Base-by-base conservation (phyloP, 2,797 vertebrate genomes). In the Falco columbarius region DNA sequence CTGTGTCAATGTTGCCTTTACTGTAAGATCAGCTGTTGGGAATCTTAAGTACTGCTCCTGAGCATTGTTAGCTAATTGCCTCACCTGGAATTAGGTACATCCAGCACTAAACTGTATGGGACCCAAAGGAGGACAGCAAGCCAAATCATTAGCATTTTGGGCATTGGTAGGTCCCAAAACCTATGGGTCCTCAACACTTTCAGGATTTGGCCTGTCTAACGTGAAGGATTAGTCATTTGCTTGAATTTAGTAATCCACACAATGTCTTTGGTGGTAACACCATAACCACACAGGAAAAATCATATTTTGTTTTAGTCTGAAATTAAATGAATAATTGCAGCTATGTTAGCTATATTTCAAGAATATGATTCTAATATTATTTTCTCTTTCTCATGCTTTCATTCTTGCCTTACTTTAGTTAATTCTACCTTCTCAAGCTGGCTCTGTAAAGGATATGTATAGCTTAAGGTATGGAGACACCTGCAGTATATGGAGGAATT, bases 21-120 rank as follows among this genome's bases (percentile, higher is more conserved):
- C 24, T 68, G 0, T 15, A 29, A 51, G 26, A 14, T 38, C 10
- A n/a, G 9, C 46, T 72, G 0, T 7, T n/a, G 42, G 38, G 51
- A 32, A 61, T 26, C 29, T 71, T 71, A 6, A 2, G 59, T 20
- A 5, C 8, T 30, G 24, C 26, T 83, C 16, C 36, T 63, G 5
- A 62, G 82, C n/a, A 34, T 34, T 30, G 7, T 24, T 29, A 91
- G 32, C 44, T 38, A 46, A 30, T 38, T 49, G n/a, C 15, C 34
- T 59, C 20, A 20, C 15, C 22, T 74, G 80, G 44, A 30, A 20
- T 24, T 81, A 23, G 42, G 46, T 5, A 47, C 30, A 38, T 4
- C 3, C 24, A 52, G 49, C 42, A 46, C 34, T 12, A 27, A 68
- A 49, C 13, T 14, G 8, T 17, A 4, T 21, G n/a, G 42, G 4